Percentiles rank a stretch among this genome's conserved stretches.
Conservation (phyloP, 92 coral and sea anemone species). For the Plumapathes pennacea region DNA sequence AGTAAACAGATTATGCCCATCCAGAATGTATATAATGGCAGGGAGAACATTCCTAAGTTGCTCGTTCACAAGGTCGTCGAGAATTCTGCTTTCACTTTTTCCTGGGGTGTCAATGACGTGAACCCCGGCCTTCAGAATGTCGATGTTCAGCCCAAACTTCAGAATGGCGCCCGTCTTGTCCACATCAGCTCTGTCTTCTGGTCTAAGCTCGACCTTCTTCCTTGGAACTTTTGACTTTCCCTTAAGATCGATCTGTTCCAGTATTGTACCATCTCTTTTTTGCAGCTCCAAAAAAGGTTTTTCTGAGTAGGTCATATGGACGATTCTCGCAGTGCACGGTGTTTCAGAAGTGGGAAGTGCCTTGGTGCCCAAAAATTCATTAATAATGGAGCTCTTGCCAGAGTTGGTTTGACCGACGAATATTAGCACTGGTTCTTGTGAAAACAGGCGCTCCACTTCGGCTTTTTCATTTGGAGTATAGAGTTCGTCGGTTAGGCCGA, state of each 20-base stretch:
- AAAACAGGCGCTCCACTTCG: constrained; percentile 38
- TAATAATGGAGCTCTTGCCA: constrained; percentile 72
- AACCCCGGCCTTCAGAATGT: constrained; percentile 60
- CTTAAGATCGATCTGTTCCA: constrained; percentile 11
- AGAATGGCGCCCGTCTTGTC: constrained; percentile 46
- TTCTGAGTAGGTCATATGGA: constrained; percentile 50
- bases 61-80: constrained; percentile 56
- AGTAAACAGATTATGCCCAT: constrained; percentile 64
- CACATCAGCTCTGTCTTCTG: constrained; percentile 40
- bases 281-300: constrained; percentile 43
- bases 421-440: constrained; percentile 56
- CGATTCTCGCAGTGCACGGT: constrained; percentile 71
- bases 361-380: constrained; percentile 50
- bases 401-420: constrained; percentile 73
- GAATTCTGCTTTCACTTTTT: constrained; percentile 45
- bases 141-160: constrained; percentile 53
- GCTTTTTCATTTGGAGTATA: constrained; percentile 49
- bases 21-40: constrained; percentile 58
- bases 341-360: constrained; percentile 60
- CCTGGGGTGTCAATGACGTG: constrained; percentile 68
- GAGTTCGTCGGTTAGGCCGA: constrained; percentile 8
- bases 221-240: constrained; percentile 51
- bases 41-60: constrained; percentile 54
- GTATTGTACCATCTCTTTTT: constrained; percentile 6
- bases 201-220: constrained; percentile 44